These are phyloP conservation scores for Clarias macrocephalus DNA, from an alignment of 2,113 vertebrate genomes.

Conservation along the genomic window DNA sequence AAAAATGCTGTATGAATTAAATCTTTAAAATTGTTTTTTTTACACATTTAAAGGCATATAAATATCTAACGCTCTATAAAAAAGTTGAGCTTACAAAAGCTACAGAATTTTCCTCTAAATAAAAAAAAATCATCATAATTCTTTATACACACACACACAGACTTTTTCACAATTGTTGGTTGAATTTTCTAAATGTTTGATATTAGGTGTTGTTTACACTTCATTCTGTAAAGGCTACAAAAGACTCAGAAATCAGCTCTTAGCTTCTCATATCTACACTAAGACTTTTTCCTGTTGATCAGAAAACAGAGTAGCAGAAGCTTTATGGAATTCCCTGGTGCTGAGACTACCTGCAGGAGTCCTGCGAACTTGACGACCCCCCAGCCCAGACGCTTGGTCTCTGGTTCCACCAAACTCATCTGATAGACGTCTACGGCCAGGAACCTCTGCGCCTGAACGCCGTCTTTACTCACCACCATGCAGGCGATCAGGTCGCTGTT, in stretches of 20 bases:
- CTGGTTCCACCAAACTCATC: slow-evolving; percentile 97
- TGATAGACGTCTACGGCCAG: slow-evolving; percentile 96
- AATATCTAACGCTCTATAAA: background rate
- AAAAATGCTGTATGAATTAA: background rate
- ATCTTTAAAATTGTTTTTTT: background rate
- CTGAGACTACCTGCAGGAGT: slow-evolving; percentile 79
- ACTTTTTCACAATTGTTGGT: too few relatives aligned
- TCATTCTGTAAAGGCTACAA: too few relatives aligned
- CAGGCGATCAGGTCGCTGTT: slow-evolving; percentile 98
- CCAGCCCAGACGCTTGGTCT: slow-evolving; percentile 93
- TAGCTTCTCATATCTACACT: background rate
- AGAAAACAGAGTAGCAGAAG: background rate
- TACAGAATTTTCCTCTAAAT: too few relatives aligned
- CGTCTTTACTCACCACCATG: slow-evolving; percentile 93
- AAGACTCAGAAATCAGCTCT: background rate
- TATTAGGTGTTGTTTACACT: too few relatives aligned
- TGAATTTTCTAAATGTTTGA: too few relatives aligned
- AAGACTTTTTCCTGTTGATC: background rate
- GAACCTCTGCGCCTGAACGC: slow-evolving; percentile 89
- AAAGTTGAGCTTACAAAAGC: background rate
- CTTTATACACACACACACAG: too few relatives aligned
- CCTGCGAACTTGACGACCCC: slow-evolving; percentile 97
- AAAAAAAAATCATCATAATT: too few relatives aligned
- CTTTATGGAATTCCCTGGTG: background rate
- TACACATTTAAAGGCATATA: background rate